Percentiles rank a stretch among this genome's conserved stretches.
These are phyloP conservation scores for Gonatopus flavifemur DNA, from an alignment of 1,140 invertebrate species.

Conservation along the genomic window DNA sequence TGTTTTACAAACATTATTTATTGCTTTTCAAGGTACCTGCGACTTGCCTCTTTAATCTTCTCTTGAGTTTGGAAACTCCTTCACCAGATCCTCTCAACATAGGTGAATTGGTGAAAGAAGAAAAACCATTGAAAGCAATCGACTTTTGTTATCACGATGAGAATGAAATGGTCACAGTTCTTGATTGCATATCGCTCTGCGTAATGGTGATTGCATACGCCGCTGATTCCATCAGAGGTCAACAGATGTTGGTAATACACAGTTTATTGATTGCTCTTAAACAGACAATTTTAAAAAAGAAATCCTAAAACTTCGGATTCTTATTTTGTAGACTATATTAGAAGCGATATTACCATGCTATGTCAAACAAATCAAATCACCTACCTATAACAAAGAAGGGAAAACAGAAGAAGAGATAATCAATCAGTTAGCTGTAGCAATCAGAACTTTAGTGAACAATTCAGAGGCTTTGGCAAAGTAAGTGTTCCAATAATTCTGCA, in stretches of 20 bases:
- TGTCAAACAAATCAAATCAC: constrained; percentile 87
- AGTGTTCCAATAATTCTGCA: constrained; percentile 6
- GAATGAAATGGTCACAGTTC: constrained; percentile 88
- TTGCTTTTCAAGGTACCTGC: constrained; percentile 75
- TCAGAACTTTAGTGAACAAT: constrained; percentile 94
- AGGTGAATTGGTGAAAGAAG: constrained; percentile 91
- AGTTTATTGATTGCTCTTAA: constrained; percentile 23
- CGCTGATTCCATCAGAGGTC: constrained; percentile 90
- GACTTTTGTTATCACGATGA: constrained; percentile 98
- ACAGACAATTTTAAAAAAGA: neutral
- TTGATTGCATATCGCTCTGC: constrained; percentile 92
- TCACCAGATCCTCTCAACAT: constrained; percentile 94
- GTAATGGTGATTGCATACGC: constrained; percentile 98
- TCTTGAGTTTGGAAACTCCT: constrained; percentile 88
- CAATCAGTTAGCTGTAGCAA: constrained; percentile 89
- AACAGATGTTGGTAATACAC: constrained; percentile 97
- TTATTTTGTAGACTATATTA: constrained; percentile 75
- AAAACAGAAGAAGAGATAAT: constrained; percentile 94
- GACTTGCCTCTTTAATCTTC: constrained; percentile 85
- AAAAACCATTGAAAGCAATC: constrained; percentile 94
- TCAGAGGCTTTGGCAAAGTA: constrained; percentile 94
- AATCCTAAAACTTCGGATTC: neutral
- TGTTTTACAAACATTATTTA: constrained; percentile 9
- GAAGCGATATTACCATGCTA: constrained; percentile 96
- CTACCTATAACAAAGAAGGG: constrained; percentile 84